Evolutionary conservation across 2,797 vertebrate species (phyloP), one percentile per base, ranked within the genome.

Genomic region (Yasuhikotakia modesta): DNA sequence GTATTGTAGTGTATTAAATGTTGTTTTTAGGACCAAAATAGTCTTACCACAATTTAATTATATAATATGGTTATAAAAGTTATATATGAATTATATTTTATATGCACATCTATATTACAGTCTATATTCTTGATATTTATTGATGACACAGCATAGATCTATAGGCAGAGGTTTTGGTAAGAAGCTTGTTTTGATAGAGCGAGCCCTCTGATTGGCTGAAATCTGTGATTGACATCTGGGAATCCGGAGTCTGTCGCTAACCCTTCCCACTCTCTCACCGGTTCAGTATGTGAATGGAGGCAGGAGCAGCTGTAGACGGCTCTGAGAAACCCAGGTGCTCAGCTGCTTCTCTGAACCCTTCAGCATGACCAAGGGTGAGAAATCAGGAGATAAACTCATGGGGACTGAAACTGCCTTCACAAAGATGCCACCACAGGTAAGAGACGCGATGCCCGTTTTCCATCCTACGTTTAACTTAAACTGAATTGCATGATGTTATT

Each of bases 301-400:
- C 79, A n/a, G 84, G 85, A 70, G 85, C 75, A 81, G 80, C 85
- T 86, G 85, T 83, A 84, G 83, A 86, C 85, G 82, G 87, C 80
- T 85, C 78, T 79, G 86, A 90, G 88, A 84, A 87, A 83, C 87
- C 87, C 87, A 87, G 86, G 83, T 87, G 88, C 83, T 89, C 79
- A 86, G 85, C 55, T 83, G 82, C 19, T 4, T 60, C 85, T 87
- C 3, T 82, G 87, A 73, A 89, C 88, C 91, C 87, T 85, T 76
- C 90, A 86, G 86, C 87, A 94, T 94, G 93, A 83, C 88, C 82
- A 92, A 87, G 61, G 89, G 90, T 35, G 90, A 92, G 81, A 91
- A 74, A 83, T 46, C 88, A 21, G 81, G 81, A 2, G 90, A 87
- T 46, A 92, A 87, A 82, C 81, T 91, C 75, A 82, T 85, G 79